A percentile compares a stretch with the other conserved stretches of the same genome.
phyloP scores from a whole-genome alignment of 2,888 invertebrate species.

The Melieria omissa region DNA sequence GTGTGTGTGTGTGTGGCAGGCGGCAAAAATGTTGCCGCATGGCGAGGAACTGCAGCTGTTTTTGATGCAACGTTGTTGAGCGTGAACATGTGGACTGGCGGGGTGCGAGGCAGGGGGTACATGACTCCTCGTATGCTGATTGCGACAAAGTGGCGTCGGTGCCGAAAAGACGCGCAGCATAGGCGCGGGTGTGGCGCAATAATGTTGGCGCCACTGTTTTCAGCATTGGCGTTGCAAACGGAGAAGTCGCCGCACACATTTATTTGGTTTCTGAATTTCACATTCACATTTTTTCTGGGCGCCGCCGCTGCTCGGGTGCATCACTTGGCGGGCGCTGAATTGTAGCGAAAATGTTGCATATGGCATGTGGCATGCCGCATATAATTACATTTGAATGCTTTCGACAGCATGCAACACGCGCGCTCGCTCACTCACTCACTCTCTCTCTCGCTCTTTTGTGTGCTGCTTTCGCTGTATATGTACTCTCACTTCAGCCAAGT shows the following conservation, averaged over 20 bases:
- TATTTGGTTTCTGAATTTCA: not conserved
- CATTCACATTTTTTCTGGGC: not conserved
- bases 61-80: too few relatives aligned
- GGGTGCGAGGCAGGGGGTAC: not conserved
- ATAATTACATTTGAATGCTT: conserved; percentile 19
- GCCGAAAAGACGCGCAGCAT: not conserved
- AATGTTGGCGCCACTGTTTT: not conserved
- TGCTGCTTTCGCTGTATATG: too few relatives aligned
- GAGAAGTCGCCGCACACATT: not conserved
- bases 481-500: not conserved
- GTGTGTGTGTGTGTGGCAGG: too few relatives aligned
- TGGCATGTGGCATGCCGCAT: not conserved
- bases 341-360: too few relatives aligned
- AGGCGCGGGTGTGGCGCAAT: not conserved
- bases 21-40: too few relatives aligned
- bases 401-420: not conserved
- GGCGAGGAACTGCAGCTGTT: too few relatives aligned
- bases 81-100: too few relatives aligned
- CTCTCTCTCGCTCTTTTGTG: too few relatives aligned
- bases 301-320: not conserved
- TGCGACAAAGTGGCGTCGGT: conserved; percentile 4
- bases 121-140: not conserved
- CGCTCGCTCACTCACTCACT: too few relatives aligned
- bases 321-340: not conserved
- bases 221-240: not conserved